Base-by-base conservation (phyloP, 2,113 vertebrate species). In the Arenaria interpres region DNA sequence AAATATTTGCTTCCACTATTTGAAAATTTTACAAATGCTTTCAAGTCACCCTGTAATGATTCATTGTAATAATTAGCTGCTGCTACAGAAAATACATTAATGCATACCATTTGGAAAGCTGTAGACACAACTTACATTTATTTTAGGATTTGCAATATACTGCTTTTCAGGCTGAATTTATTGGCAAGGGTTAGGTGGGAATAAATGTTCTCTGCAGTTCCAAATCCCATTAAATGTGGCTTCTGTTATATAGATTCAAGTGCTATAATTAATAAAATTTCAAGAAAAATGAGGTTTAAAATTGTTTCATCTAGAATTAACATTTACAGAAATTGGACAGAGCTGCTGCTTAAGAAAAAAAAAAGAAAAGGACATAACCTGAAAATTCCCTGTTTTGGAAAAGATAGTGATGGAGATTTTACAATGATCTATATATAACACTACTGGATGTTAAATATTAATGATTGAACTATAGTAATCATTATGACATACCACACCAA, bases 181-280 rank as follows among this genome's bases (percentile, higher is more conserved):
- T 85, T 94, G 93, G 90, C 96, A 96, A 84, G 64, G 48, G 33
- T 92, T 97, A 90, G 62, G 90, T 69, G 80, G 50, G 88, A 95
- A 97, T 89, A 91, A 95, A 96, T 94, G 85, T 95, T 95, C 89
- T 94, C 33, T 19, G 66, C 69, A 80, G 35, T 94, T 97, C 89
- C 20, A 43, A 94, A 87, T 95, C 54, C 87, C 73, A 91, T 89
- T 88, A 94, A 93, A 92, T 85, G 48, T 87, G 73, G 82, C 60
- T 95, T 90, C 63, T 89, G 82, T 57, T 93, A 25, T 56, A 84
- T n/a, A 90, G 78, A 97, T 92, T 77, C 81, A 77, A 96, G 76
- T 72, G 43, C 23, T 96, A 46, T 87, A 94, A 97, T 96, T 87
- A 96, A 96, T 87, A 84, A 74, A 84, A 69, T 94, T 86, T 72